phyloP scores from a whole-genome alignment of 92 coral and sea anemone genomes.

The Bergia puertoricense region DNA sequence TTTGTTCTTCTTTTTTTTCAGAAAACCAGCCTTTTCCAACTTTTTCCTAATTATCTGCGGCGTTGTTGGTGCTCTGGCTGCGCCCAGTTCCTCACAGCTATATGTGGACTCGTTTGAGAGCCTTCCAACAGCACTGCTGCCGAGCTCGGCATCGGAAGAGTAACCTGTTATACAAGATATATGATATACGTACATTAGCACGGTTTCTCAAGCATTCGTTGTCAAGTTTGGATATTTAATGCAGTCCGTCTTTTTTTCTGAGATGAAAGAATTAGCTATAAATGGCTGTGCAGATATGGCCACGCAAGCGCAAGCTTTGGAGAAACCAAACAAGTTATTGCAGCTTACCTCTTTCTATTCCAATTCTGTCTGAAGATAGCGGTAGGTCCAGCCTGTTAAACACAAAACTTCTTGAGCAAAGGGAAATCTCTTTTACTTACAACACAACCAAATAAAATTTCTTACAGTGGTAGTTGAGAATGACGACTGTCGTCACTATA shows the following conservation, averaged over 20 bases:
- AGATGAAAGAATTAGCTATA: not conserved
- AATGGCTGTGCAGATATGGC: not conserved
- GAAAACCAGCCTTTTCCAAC: conserved; percentile 10
- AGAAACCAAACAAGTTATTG: not conserved
- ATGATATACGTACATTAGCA: not conserved
- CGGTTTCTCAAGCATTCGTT: not conserved
- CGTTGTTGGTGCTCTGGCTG: conserved; percentile 36
- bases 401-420: not conserved
- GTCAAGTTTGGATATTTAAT: too few species aligned
- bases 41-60: conserved; percentile 21
- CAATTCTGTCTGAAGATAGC: not conserved
- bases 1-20: conserved; percentile 3
- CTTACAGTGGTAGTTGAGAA: not conserved
- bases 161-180: conserved; percentile 25
- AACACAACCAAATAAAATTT: not conserved
- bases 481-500: not conserved
- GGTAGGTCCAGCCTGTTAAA: conserved; percentile 18
- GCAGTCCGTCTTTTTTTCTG: not conserved
- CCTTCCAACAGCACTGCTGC: not conserved
- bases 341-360: conserved; percentile 16
- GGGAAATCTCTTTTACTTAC: not conserved
- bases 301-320: not conserved
- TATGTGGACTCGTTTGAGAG: not conserved
- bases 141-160: conserved; percentile 48
- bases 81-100: not conserved